A percentile compares a stretch with the other conserved stretches of the same genome.
Conservation (phyloP, 2,113 vertebrate genomes). For the Bagarius yarrelli region DNA sequence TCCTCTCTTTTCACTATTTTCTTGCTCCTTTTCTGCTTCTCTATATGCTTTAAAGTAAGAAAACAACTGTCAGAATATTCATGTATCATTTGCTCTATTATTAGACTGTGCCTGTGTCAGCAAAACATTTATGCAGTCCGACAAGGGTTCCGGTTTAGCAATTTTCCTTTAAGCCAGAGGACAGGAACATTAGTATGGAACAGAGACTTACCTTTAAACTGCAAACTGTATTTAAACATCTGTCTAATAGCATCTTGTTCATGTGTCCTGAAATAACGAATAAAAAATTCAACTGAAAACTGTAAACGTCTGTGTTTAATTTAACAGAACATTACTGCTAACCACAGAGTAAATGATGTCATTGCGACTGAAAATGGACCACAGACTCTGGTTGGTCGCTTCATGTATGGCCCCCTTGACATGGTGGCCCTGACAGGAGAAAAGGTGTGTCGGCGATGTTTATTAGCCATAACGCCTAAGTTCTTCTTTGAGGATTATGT, state of each 20-base stretch:
- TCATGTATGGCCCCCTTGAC: slow-evolving; percentile 13
- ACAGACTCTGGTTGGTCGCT: slow-evolving; percentile 17
- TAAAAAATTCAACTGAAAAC: background rate
- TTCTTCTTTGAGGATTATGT: background rate
- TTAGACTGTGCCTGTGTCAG: background rate
- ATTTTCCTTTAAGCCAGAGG: background rate
- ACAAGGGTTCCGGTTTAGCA: background rate
- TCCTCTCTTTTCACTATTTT: background rate
- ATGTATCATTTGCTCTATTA: background rate
- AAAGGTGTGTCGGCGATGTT: background rate
- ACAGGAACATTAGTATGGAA: background rate
- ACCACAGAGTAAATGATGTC: slow-evolving; percentile 23
- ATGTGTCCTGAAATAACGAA: too few species aligned
- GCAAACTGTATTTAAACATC: background rate
- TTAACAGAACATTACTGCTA: slow-evolving; percentile 7
- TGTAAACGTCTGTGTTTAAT: background rate
- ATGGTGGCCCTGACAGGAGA: slow-evolving; percentile 13
- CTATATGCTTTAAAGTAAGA: background rate
- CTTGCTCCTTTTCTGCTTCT: background rate
- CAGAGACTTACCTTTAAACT: background rate
- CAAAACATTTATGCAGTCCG: background rate
- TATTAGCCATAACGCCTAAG: background rate
- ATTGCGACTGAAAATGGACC: slow-evolving; percentile 7
- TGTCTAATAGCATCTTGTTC: background rate
- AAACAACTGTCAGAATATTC: background rate